Conservation (phyloP, 1,140 invertebrate genomes). For the Nymphalis io region DNA sequence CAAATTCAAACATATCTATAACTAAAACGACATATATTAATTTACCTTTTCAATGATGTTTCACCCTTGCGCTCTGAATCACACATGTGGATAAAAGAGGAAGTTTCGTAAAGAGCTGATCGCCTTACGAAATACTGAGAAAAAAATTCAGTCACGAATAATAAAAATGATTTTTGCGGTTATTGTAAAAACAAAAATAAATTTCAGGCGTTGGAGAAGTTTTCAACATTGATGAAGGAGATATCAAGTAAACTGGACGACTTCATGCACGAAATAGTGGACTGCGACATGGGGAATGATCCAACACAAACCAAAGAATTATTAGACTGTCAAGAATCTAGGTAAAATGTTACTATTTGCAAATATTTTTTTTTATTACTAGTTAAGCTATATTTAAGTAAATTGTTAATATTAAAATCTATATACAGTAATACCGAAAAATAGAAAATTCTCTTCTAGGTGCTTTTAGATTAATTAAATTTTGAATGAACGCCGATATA, state of each 20-base stretch:
- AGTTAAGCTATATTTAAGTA: neutral
- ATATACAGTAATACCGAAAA: neutral
- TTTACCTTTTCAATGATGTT: constrained; percentile 51
- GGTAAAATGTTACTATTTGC: too few species aligned
- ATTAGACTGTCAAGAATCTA: constrained; percentile 79
- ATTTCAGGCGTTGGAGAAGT: constrained; percentile 95
- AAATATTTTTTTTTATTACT: neutral
- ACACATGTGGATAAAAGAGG: constrained; percentile 54
- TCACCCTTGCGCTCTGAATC: constrained; percentile 72
- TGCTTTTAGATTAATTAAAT: too few species aligned
- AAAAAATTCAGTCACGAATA: constrained; percentile 5
- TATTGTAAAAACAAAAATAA: constrained; percentile 13
- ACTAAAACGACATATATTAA: neutral
- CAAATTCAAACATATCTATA: too few species aligned
- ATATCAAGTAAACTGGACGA: constrained; percentile 91
- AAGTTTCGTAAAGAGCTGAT: constrained; percentile 61
- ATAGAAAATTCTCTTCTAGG: too few species aligned
- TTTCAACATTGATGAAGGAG: constrained; percentile 93
- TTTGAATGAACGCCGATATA: neutral
- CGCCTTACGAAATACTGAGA: constrained; percentile 65
- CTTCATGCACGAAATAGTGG: constrained; percentile 91
- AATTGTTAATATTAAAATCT: neutral
- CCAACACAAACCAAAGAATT: constrained; percentile 81
- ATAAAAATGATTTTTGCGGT: neutral
- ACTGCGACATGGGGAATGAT: constrained; percentile 82